Base-by-base conservation (phyloP, 2,888 invertebrate genomes). In the Caenorhabditis sp. region DNA sequence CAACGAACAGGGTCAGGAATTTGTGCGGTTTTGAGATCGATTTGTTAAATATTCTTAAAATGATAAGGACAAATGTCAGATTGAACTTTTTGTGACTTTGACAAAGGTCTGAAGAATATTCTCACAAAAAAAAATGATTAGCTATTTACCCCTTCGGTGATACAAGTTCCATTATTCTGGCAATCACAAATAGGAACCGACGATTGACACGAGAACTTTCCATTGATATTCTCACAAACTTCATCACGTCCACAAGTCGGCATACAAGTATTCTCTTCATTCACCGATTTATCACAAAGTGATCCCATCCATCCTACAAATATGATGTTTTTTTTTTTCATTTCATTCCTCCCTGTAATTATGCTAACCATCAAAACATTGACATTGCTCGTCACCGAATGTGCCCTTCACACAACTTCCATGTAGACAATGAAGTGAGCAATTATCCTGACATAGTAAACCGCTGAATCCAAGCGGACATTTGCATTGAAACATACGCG, bases 101-200 rank as follows among this genome's bases (percentile, higher is more conserved):
- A n/a, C n/a, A n/a, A n/a, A n/a, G n/a, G n/a, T n/a, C n/a, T n/a
- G n/a, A n/a, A n/a, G n/a, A n/a, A n/a, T n/a, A n/a, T 31, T 10
- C 31, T 31, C 31, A 31, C 4, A 31, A 50, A 17, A 6, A 31
- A 58, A 55, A 8, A 26, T 4, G 21, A 21, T 51, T 51, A 21
- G 8, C n/a, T 4, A 51, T 5, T 64, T 55, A 83, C 84, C 53
- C 79, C 79, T 51, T 77, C 77, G 3, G 77, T 70, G 1, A 76
- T 61, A 70, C 86, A 86, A 26, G 79, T 83, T 17, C 81, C 82
- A 65, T 84, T 82, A 71, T 83, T 78, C 50, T 72, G 63, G 69
- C 86, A 86, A 14, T 43, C 43, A 19, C 49, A 23, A 21, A 50
- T 24, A 6, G 49, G 43, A 54, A 26, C 21, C 2, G 54, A 3